phyloP scores from a whole-genome alignment of 2,888 invertebrate species.

The Alentia gelatinosa region DNA sequence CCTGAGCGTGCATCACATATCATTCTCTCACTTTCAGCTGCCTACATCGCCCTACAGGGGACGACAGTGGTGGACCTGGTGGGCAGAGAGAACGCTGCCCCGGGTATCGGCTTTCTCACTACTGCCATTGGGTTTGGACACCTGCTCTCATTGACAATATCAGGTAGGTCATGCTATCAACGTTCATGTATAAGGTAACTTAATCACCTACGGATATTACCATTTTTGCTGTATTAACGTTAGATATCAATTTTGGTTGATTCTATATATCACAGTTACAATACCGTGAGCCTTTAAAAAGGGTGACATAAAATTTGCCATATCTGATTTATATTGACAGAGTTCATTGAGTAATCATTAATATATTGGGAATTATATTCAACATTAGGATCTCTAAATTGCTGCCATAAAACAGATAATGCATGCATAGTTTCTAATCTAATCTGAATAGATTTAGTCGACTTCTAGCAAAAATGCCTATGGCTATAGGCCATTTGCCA shows the following conservation, averaged over 20 bases:
- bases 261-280: not conserved
- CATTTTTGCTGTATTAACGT: no score
- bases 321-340: no score
- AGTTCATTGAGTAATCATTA: no score
- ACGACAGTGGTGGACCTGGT: slow-evolving; percentile 31
- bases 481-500: no score
- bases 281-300: not conserved
- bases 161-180: not conserved
- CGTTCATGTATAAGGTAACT: not conserved
- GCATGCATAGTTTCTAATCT: no score
- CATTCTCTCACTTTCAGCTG: not conserved
- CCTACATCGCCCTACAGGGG: slow-evolving; percentile 41
- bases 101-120: not conserved
- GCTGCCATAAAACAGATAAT: no score
- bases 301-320: not conserved
- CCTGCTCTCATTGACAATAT: not conserved
- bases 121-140: not conserved
- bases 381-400: no score
- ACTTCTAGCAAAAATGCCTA: no score
- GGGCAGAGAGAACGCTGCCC: not conserved
- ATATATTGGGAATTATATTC: no score
- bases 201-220: not conserved
- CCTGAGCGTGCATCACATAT: not conserved
- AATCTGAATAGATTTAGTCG: no score
- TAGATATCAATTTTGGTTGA: not conserved